Conservation (phyloP, 2,113 vertebrate species). For the Cygnus buccinator region DNA sequence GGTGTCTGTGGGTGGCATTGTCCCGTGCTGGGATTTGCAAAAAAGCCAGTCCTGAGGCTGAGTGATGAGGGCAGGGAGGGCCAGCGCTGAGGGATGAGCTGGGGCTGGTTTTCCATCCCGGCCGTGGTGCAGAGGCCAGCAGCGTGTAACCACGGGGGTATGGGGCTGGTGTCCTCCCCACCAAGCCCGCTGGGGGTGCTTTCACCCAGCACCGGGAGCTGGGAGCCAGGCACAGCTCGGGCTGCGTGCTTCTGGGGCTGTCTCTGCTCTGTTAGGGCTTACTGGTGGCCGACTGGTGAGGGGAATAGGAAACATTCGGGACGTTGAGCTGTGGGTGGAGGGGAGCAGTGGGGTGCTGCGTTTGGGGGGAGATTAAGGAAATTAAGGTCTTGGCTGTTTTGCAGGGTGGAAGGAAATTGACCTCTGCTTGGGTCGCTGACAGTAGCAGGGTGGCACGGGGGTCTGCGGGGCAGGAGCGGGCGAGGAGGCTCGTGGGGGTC, state of each 20-base stretch:
- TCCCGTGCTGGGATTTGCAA: neutral
- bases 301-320: neutral
- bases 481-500: rapidly evolving
- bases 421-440: neutral
- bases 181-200: rapidly evolving
- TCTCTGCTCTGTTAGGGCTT: neutral
- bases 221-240: neutral
- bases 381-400: neutral
- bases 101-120: neutral
- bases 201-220: neutral
- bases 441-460: neutral
- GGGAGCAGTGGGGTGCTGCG: rapidly evolving
- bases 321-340: neutral
- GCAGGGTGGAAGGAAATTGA: too few species aligned
- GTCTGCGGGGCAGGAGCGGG: neutral
- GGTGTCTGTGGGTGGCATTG: rapidly evolving
- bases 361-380: neutral
- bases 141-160: rapidly evolving
- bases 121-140: neutral
- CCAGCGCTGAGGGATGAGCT: rapidly evolving
- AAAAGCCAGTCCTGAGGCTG: rapidly evolving
- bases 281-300: too few species aligned
- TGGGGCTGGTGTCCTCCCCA: neutral
- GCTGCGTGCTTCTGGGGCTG: rapidly evolving
- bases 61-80: rapidly evolving